A percentile compares a stretch with the other conserved stretches of the same genome.
Evolutionary conservation across 2,888 invertebrate genomes (phyloP).

Genomic region (Camptogramma bilineatum): DNA sequence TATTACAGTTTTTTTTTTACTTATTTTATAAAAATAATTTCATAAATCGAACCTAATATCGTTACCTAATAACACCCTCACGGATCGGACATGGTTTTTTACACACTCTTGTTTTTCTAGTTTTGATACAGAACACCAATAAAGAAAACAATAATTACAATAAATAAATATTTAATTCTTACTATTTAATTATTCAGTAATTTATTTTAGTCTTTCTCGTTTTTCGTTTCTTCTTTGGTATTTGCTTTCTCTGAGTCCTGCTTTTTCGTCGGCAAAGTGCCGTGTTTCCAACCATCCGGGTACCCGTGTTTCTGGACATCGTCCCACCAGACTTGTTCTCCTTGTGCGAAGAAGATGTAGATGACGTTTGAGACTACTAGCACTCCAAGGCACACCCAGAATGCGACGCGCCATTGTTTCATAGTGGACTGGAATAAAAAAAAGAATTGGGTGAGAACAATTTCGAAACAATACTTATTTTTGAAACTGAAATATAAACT

Average conservation of each 20-base stretch:
- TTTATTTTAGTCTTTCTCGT: slow-evolving; percentile 36
- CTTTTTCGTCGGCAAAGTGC: slow-evolving; percentile 61
- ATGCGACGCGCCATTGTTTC: slow-evolving; percentile 90
- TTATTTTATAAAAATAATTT: too few species aligned
- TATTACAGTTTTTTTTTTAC: too few species aligned
- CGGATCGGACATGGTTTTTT: too few species aligned
- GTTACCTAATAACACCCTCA: too few species aligned
- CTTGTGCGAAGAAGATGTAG: slow-evolving; percentile 89
- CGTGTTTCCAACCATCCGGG: slow-evolving; percentile 72
- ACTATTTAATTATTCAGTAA: slow-evolving; percentile 39
- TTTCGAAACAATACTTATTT: background rate
- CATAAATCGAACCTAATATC: too few species aligned
- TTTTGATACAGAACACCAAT: background rate
- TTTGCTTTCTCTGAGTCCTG: slow-evolving; percentile 52
- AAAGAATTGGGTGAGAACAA: slow-evolving; percentile 33
- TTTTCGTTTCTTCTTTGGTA: background rate
- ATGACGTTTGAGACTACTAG: slow-evolving; percentile 88
- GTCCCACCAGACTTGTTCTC: slow-evolving; percentile 92
- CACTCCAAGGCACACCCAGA: slow-evolving; percentile 91
- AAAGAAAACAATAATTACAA: background rate
- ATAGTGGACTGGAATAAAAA: slow-evolving; percentile 81
- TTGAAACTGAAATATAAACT: too few species aligned
- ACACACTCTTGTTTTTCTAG: too few species aligned
- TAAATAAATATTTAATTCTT: slow-evolving; percentile 41
- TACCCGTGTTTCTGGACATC: slow-evolving; percentile 82